These are phyloP conservation scores for Peromyscus leucopus DNA, from an alignment of 2,113 vertebrate species.

Conservation along the genomic window DNA sequence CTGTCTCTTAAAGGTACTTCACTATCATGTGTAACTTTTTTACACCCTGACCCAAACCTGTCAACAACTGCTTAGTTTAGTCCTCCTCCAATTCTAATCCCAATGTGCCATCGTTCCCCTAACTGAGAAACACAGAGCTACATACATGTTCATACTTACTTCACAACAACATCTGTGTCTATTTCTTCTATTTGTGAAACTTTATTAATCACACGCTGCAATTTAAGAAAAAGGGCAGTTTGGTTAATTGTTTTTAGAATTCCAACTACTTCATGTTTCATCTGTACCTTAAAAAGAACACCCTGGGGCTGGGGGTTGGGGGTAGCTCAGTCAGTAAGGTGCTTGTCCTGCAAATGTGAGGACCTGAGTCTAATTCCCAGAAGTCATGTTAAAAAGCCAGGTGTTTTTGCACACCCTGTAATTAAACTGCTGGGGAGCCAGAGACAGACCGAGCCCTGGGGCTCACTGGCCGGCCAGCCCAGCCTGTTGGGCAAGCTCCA, in stretches of 20 bases:
- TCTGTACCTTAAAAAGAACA: conserved; percentile 53
- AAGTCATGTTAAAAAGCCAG: background rate
- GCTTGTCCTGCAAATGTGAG: background rate
- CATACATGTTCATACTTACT: conserved; percentile 91
- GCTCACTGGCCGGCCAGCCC: background rate
- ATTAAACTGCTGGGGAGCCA: no score
- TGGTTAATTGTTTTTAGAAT: conserved; percentile 82
- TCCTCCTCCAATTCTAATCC: conserved; percentile 21
- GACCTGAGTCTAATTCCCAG: background rate
- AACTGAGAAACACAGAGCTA: conserved; percentile 40
- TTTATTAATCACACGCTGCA: conserved; percentile 93
- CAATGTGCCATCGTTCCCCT: background rate
- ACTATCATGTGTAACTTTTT: conserved; percentile 32
- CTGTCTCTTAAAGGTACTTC: background rate
- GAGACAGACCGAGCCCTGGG: no score
- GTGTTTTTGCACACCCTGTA: no score
- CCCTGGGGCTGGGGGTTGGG: background rate
- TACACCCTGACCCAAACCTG: background rate
- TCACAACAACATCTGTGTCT: conserved; percentile 92
- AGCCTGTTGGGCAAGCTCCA: background rate
- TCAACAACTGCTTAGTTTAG: conserved; percentile 48
- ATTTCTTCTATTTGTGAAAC: conserved; percentile 95
- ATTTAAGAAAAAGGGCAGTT: conserved; percentile 75
- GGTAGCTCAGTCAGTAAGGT: background rate
- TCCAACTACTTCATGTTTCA: conserved; percentile 52